These are phyloP conservation scores for Caenorhabditis latens DNA, from an alignment of 1,140 invertebrate species.

Conservation along the genomic window DNA sequence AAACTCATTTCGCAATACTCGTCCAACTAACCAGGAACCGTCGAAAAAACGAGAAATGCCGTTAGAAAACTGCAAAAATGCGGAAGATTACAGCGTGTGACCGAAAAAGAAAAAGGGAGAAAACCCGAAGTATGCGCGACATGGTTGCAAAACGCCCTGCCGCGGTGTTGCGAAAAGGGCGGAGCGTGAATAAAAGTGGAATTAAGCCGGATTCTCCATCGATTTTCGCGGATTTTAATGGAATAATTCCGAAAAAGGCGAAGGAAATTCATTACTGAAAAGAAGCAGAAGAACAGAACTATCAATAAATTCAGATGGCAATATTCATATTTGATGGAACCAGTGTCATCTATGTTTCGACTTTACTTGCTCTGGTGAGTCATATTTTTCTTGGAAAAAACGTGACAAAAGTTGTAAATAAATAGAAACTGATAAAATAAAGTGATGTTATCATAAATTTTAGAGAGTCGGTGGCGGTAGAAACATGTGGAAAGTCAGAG, in stretches of 20 bases:
- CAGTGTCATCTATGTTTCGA: slow-evolving; percentile 51
- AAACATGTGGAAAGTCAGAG: no score
- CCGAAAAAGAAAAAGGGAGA: not conserved
- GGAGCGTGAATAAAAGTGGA: not conserved
- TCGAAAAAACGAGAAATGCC: not conserved
- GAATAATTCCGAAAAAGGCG: not conserved
- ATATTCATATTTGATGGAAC: slow-evolving; percentile 51
- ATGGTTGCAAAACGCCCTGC: not conserved
- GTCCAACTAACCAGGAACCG: not conserved
- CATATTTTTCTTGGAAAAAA: slow-evolving; percentile 9
- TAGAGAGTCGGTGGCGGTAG: no score
- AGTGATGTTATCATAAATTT: not conserved
- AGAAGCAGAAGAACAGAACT: no score
- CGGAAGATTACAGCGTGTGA: slow-evolving; percentile 19
- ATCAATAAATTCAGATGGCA: not conserved
- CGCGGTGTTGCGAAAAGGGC: not conserved
- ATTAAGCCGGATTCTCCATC: slow-evolving; percentile 19
- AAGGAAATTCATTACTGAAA: no score
- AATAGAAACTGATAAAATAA: slow-evolving; percentile 1
- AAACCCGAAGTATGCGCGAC: not conserved
- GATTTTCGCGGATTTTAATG: slow-evolving; percentile 9
- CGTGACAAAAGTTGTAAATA: not conserved
- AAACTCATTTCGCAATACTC: slow-evolving; percentile 44
- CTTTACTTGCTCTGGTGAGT: slow-evolving; percentile 38
- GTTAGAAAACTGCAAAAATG: not conserved